These are phyloP conservation scores for Watsonalla binaria DNA, from an alignment of 2,888 invertebrate genomes.

Conservation along the genomic window DNA sequence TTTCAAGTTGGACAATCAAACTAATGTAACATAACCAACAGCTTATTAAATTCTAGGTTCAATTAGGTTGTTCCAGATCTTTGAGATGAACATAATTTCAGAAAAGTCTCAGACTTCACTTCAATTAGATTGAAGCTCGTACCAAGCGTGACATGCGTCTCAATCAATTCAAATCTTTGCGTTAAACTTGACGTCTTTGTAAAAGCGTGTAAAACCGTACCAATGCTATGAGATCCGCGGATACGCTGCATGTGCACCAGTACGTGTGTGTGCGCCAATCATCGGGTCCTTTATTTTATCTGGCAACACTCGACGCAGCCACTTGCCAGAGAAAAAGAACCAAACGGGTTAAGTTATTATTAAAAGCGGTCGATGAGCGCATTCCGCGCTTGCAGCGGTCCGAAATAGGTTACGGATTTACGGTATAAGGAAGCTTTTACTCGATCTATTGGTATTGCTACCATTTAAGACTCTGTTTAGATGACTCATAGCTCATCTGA, in stretches of 20 bases:
- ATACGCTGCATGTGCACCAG: not conserved
- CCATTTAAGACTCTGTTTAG: not conserved
- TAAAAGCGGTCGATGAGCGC: constrained; percentile 24
- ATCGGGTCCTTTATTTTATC: constrained; percentile 29
- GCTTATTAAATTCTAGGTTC: no score
- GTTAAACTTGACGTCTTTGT: no score
- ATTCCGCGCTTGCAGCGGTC: constrained; percentile 23
- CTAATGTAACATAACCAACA: not conserved
- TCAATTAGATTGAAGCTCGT: no score
- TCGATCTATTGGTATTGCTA: not conserved
- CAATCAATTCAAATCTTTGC: no score
- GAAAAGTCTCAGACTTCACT: no score
- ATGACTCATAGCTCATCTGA: not conserved
- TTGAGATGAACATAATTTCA: no score
- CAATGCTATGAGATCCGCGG: no score
- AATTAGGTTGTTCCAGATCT: no score
- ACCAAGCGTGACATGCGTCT: no score
- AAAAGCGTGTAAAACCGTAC: no score
- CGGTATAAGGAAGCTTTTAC: constrained; percentile 20
- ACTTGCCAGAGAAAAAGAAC: constrained; percentile 21
- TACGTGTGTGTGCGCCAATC: not conserved
- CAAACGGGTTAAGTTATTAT: constrained; percentile 21
- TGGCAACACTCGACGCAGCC: constrained; percentile 26
- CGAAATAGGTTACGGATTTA: constrained; percentile 23
- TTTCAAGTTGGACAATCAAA: not conserved